Conservation (phyloP, 2,888 invertebrate genomes). For the Cephus pygmeus region DNA sequence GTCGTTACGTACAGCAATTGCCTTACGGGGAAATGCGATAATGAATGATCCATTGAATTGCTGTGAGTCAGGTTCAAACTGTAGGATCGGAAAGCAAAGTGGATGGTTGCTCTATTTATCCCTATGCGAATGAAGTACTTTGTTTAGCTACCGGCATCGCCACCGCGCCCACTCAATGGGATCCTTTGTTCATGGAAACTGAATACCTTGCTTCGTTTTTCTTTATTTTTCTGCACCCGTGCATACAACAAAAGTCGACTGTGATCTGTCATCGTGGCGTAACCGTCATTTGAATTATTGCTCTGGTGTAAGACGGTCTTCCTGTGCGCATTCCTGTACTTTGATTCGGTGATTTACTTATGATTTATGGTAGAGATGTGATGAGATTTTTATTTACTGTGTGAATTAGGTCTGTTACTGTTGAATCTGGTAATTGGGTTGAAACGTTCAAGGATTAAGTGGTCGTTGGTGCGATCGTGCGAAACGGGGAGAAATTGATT, state of each 20-base stretch:
- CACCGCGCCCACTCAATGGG: neutral
- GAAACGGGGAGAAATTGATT: too few species aligned
- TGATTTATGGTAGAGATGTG: too few species aligned
- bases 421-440: too few species aligned
- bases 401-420: too few species aligned
- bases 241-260: conserved; percentile 23
- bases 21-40: neutral
- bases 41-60: conserved; percentile 7
- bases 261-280: conserved; percentile 28
- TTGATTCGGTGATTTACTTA: too few species aligned
- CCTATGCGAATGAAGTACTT: neutral
- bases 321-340: too few species aligned
- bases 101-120: neutral
- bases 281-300: conserved; percentile 19
- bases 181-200: neutral
- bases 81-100: neutral
- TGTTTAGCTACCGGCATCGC: conserved; percentile 2
- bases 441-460: too few species aligned
- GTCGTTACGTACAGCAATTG: too few species aligned
- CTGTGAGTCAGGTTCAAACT: conserved; percentile 4
- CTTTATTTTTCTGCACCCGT: neutral
- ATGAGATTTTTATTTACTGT: too few species aligned
- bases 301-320: too few species aligned
- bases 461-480: too few species aligned
- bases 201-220: conserved; percentile 6